Conservation (phyloP, 1,140 invertebrate genomes). For the Bradynema listronoti region DNA sequence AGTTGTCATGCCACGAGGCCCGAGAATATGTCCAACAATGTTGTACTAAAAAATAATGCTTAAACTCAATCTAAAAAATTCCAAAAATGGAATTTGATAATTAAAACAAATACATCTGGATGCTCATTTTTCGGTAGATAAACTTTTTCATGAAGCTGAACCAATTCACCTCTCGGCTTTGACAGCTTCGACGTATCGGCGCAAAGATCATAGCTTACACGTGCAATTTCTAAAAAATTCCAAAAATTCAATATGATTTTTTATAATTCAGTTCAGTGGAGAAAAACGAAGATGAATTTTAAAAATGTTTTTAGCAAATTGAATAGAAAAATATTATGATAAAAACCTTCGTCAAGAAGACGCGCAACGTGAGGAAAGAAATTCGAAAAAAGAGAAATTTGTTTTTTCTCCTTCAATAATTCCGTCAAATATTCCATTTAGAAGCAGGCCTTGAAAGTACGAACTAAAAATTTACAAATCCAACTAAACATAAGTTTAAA, state of each 20-base stretch:
- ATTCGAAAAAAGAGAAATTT: background rate
- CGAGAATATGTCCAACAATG: conserved; percentile 97
- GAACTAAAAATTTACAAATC: too few species aligned
- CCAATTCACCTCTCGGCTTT: conserved; percentile 79
- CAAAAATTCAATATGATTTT: background rate
- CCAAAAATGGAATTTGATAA: background rate
- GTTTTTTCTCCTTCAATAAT: conserved; percentile 7
- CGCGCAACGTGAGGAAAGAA: background rate
- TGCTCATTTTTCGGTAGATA: conserved; percentile 98
- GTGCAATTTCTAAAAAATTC: conserved; percentile 78
- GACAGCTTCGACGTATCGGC: conserved; percentile 87
- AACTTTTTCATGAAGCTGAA: conserved; percentile 93
- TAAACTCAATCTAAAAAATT: conserved; percentile 4
- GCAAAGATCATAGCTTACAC: conserved; percentile 87
- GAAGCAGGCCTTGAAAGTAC: too few species aligned
- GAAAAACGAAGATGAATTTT: too few species aligned
- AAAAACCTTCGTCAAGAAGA: conserved; percentile 1
- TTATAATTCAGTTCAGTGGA: too few species aligned
- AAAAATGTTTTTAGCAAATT: too few species aligned
- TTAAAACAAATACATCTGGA: conserved; percentile 68
- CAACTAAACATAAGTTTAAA: too few species aligned
- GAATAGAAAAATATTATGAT: conserved; percentile 1
- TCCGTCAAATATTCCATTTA: conserved; percentile 10
- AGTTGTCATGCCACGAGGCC: conserved; percentile 96
- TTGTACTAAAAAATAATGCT: conserved; percentile 79